Evolutionary conservation across 2,888 invertebrate species (phyloP), one percentile per base, ranked within the genome.

Genomic region (Bruchidius siliquastri): DNA sequence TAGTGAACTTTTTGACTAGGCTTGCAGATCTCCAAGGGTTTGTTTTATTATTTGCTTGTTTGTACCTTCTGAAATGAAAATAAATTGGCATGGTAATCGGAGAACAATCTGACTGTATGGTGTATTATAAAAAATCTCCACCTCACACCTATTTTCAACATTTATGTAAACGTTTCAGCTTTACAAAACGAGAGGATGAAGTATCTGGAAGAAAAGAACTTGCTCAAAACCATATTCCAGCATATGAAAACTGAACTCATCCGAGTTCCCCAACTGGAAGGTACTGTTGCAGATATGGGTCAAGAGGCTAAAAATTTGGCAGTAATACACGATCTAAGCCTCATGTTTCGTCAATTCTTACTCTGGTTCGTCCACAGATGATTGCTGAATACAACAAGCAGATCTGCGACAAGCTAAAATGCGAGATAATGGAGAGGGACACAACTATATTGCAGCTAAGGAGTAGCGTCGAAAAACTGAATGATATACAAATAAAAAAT

Each of bases 301-400:
- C 81, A 82, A 75, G 84, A 86, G 80, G 83, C 85, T 0, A 84
- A 81, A 74, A 82, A 83, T 76, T 76, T 86, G 70, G 82, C 83
- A n/a, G 85, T 85, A 79, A 74, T 68, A 30, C 69, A 20, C 21
- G 69, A 30, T 74, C 8, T 10, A 10, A 67, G 20, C 70, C 6
- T 73, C 18, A 0, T 6, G 70, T 10, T 67, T 3, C n/a, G 3
- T 20, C n/a, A 67, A 32, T 71, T 32, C 22, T 20, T 6, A 13
- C 6, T 0, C 2, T n/a, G 21, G 4, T 67, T 70, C 26, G 20
- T 72, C 75, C 74, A 67, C 74, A 86, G 85, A 76, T 85, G 71
- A 82, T 85, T 70, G 85, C 83, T 2, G 85, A 86, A 76, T 86
- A 83, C 80, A 87, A 85, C 75, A 85, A 85, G 77, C 80, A 85